Base-by-base conservation (phyloP, 2,888 invertebrate genomes). In the Drosophila cyrtoloma region DNA sequence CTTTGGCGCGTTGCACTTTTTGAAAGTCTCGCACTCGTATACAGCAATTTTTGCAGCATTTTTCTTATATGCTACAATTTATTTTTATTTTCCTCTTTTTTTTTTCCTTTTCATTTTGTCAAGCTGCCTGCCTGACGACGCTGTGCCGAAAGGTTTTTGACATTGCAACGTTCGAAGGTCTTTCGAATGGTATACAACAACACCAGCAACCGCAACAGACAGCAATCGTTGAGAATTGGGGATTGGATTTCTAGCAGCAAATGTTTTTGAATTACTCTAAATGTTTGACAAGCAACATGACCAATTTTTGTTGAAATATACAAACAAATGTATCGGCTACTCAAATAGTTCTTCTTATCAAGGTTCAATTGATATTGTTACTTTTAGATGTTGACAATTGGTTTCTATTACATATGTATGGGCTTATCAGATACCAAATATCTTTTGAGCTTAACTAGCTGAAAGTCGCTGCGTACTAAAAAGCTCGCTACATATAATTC, bases 101-200 rank as follows among this genome's bases (percentile, higher is more conserved):
- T 26, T 14, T 28, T 14, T 26, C 26, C 50, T 44, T 65, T 53
- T 71, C 26, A 72, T 72, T 79, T 81, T 81, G 81, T 81, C 81
- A 81, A 80, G 71, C 69, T 56, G 81, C 70, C 69, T 53, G 72
- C 62, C 39, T 50, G 73, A 71, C 75, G 61, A 67, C 81, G 63
- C 63, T 77, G 67, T 70, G 65, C 68, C 79, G 56, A 75, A 82
- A 81, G 81, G 84, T 81, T 82, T 84, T 81, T 81, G 82, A 82
- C 82, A 82, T 84, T 82, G 80, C 80, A 63, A 64, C 70, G 51
- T 66, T 71, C 69, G 83, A 83, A 81, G 83, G 81, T 73, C 83
- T 82, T 81, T 73, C 61, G 79, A 76, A 66, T 82, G 82, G 53
- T 37, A 22, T 12, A 55, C 47, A 33, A 44, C 60, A 59, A 32